These are phyloP conservation scores for Pelochelys cantorii DNA, from an alignment of 2,797 vertebrate species.

Conservation along the genomic window DNA sequence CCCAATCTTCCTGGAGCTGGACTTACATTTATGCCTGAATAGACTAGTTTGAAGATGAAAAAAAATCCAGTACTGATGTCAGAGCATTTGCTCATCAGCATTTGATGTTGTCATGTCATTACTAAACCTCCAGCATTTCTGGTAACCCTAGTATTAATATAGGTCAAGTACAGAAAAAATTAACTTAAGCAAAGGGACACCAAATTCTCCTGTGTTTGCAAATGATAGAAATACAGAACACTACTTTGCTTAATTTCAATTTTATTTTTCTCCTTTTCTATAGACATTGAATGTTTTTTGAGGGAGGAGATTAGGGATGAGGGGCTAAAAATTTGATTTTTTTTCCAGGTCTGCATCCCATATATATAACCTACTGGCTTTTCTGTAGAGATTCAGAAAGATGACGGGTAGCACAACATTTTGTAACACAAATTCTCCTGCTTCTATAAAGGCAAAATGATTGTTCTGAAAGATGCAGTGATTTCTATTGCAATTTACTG, in stretches of 20 bases:
- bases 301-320: neutral
- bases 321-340: neutral
- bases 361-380: neutral
- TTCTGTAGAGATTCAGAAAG: neutral
- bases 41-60: neutral
- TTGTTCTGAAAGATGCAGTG: neutral
- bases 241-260: neutral
- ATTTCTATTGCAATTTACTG: neutral
- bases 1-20: slow-evolving; percentile 11
- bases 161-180: slow-evolving; percentile 17
- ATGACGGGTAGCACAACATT: rapidly evolving
- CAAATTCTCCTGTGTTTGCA: neutral
- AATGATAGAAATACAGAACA: neutral
- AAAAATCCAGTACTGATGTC: rapidly evolving
- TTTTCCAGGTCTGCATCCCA: neutral
- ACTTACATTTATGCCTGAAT: neutral
- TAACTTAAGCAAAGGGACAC: neutral
- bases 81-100: neutral
- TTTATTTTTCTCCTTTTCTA: neutral
- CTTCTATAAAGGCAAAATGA: neutral
- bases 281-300: neutral
- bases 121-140: neutral
- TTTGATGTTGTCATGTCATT: neutral
- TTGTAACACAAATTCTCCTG: neutral
- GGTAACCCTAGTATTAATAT: neutral